Evolutionary conservation across 2,797 vertebrate species (phyloP), one percentile per base, ranked within the genome.

Genomic region (Micrastur ruficollis): DNA sequence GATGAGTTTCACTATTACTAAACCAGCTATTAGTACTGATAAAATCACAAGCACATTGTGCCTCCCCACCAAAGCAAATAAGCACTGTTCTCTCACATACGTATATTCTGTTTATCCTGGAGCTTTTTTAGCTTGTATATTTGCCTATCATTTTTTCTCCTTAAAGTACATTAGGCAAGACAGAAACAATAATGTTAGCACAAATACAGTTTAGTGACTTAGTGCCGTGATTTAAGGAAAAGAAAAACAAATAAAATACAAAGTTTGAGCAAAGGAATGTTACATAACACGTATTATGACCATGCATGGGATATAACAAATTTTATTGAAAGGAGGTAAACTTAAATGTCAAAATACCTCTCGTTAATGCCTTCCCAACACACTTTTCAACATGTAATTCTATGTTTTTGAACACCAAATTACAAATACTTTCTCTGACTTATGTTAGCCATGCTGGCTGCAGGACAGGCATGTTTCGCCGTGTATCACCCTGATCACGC

Each of bases 101-200:
- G 0, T 52, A 56, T 58, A 47, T 53, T 42, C 61, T 67, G 27
- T 44, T 90, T 56, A 67, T 38, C 70, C 50, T 81, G 26, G 31
- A 58, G 47, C 19, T 55, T 75, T 59, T 70, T 52, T 47, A 59
- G 25, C 34, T 86, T 66, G 7, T 22, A 2, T 47, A 42, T 89
- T 74, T 80, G 17, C 75, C 83, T 92, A 61, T 25, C 3, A 1
- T 26, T 79, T 86, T 70, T 95, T 81, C 59, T 50, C 61, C 23
- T 66, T 83, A 3, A 55, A 79, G 36, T 44, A 93, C 47, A 86
- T 72, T n/a, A 95, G 62, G 68, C 73, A 91, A 88, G 79, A 93
- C 65, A 89, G 44, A 94, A 96, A 88, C 44, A 88, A 68, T 68
- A 86, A 85, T 26, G 50, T 73, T 89, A 96, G 89, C 21, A 19